Conservation (phyloP, 2,113 vertebrate genomes). For the Ceyx margarethae region DNA sequence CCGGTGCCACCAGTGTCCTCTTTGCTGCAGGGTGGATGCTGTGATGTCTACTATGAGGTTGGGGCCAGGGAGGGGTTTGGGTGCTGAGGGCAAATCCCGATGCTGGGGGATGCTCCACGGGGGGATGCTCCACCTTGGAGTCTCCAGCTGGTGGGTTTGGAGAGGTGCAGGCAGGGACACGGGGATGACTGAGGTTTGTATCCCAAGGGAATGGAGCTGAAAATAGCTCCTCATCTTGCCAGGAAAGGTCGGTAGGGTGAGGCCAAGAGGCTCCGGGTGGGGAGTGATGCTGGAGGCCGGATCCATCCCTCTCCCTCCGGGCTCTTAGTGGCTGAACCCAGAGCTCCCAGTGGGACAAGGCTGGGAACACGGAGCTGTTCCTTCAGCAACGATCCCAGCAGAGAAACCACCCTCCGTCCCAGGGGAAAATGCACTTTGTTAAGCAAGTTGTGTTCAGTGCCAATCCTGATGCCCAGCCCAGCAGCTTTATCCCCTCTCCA, state of each 20-base stretch:
- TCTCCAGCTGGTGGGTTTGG: rapidly evolving
- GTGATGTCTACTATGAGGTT: not conserved
- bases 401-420: not conserved
- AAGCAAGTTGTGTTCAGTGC: not conserved
- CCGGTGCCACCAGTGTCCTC: rapidly evolving
- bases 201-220: not conserved
- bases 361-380: not conserved
- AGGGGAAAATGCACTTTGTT: not conserved
- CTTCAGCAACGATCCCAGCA: not conserved
- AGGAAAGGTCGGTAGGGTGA: not conserved
- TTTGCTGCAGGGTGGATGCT: not conserved
- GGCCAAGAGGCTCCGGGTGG: not conserved
- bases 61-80: not conserved
- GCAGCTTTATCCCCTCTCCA: not conserved
- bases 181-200: not conserved
- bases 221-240: not conserved
- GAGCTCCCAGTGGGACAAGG: not conserved
- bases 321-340: not conserved
- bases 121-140: not conserved
- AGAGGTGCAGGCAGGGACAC: not conserved
- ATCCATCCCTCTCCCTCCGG: not conserved
- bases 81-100: not conserved
- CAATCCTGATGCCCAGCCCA: not conserved
- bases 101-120: not conserved
- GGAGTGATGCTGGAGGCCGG: rapidly evolving